Evolutionary conservation across 2,797 vertebrate genomes (phyloP), one percentile per base, ranked within the genome.

Genomic region (Myotis findleyi): DNA sequence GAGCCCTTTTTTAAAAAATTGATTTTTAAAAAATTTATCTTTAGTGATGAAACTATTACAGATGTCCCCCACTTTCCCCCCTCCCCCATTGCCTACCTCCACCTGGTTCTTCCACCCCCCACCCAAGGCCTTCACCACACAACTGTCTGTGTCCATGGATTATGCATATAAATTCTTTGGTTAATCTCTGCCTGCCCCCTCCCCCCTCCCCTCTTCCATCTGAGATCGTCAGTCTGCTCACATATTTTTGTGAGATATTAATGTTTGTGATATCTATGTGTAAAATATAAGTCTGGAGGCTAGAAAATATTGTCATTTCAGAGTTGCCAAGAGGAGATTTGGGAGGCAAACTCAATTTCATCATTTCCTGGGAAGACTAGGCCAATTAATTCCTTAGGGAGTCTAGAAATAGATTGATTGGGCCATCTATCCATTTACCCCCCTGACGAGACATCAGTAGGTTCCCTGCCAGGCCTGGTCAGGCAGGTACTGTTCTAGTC

Each of bases 331-430:
- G 44, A 62, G 59, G 41, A 80, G 38, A 77, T 57, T 55, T 69
- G 38, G 55, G 80, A 96, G 47, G 47, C 47, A 55, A 87, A 87
- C 30, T 38, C 30, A 92, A 79, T 87, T 92, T n/a, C 81, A 41
- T 85, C 92, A 66, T 68, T 95, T 80, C 72, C 85, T 85, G 84
- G 80, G 86, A 93, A 89, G 73, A 92, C 41, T 21, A 41, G 84
- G 27, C 3, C n/a, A 83, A 64, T 59, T 17, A 82, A 64, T 36
- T 91, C 72, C 80, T 93, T 87, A 59, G 51, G 23, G 80, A 93
- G 27, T 84, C n/a, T 79, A 75, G 51, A 71, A 21, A 83, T 17
- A 64, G 80, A 80, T 0, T 77, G 77, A 64, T 14, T 36, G 44
- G 64, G 33, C 4, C 53, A 79, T n/a, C 20, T 14, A 73, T 30